Conservation (phyloP, 2,888 invertebrate genomes). For the Cephus nigrinus region DNA sequence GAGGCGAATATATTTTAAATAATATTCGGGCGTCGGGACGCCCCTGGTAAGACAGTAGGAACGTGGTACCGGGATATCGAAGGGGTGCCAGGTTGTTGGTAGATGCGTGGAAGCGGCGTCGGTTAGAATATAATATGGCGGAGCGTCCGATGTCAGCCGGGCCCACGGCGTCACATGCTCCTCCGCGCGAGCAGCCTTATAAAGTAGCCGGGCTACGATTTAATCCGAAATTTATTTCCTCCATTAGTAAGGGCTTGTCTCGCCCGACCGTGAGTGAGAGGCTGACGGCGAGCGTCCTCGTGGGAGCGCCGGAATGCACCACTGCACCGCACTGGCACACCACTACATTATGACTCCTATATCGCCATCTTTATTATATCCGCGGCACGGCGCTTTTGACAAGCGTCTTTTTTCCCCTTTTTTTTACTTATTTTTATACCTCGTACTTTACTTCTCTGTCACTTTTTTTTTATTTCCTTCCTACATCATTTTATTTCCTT, state of each 20-base stretch:
- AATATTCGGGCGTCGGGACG: too few species aligned
- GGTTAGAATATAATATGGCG: background rate
- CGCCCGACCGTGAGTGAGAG: slow-evolving; percentile 61
- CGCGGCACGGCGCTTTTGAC: slow-evolving; percentile 51
- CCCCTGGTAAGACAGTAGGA: too few species aligned
- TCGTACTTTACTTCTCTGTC: slow-evolving; percentile 24
- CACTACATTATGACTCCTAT: slow-evolving; percentile 62
- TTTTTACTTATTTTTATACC: background rate
- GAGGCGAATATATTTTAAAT: too few species aligned
- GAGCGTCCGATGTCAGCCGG: slow-evolving; percentile 41
- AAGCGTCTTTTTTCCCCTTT: slow-evolving; percentile 37
- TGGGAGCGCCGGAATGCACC: slow-evolving; percentile 59
- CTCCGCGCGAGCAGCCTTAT: slow-evolving; percentile 57
- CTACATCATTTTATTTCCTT: background rate
- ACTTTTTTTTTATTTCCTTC: background rate
- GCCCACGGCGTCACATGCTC: slow-evolving; percentile 47
- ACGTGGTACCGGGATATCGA: too few species aligned
- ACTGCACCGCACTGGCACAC: slow-evolving; percentile 37
- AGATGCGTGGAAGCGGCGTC: too few species aligned
- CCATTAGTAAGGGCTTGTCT: slow-evolving; percentile 67
- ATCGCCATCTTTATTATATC: slow-evolving; percentile 65
- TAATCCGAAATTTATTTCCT: slow-evolving; percentile 67
- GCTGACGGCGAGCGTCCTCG: slow-evolving; percentile 55
- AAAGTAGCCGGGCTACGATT: slow-evolving; percentile 66
- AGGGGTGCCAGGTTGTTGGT: too few species aligned